Evolutionary conservation across 1,140 invertebrate species (phyloP).

Genomic region (Andricus grossulariae): DNA sequence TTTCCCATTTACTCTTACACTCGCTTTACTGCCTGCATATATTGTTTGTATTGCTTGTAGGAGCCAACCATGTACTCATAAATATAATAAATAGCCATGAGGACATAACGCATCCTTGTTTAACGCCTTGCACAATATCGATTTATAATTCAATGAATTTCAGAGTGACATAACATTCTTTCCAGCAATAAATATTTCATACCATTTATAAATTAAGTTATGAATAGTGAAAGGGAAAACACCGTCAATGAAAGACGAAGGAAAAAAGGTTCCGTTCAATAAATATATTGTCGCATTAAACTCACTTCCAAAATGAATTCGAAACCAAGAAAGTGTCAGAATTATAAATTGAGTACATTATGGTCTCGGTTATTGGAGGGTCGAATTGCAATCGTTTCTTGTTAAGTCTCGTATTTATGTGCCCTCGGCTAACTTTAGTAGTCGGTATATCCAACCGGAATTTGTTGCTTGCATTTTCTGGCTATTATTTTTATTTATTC

Average conservation of each 20-base stretch:
- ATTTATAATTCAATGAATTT: too few relatives aligned
- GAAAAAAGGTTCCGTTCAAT: slow-evolving; percentile 11
- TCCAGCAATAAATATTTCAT: not conserved
- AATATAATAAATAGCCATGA: too few relatives aligned
- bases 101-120: too few relatives aligned
- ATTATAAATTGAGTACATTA: slow-evolving; percentile 66
- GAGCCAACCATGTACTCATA: too few relatives aligned
- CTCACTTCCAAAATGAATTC: slow-evolving; percentile 12
- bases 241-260: not conserved
- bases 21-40: too few relatives aligned
- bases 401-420: slow-evolving; percentile 56
- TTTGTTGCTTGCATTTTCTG: slow-evolving; percentile 43
- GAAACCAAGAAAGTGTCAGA: slow-evolving; percentile 35
- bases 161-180: too few relatives aligned
- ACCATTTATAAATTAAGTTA: slow-evolving; percentile 17
- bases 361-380: slow-evolving; percentile 61
- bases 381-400: slow-evolving; percentile 64
- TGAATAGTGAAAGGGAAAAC: slow-evolving; percentile 20
- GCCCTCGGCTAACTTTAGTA: not conserved
- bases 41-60: too few relatives aligned
- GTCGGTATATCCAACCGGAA: slow-evolving; percentile 46
- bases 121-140: too few relatives aligned
- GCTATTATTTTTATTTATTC: slow-evolving; percentile 45
- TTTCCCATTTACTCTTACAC: too few relatives aligned
- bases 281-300: slow-evolving; percentile 36